Evolutionary conservation across 2,113 vertebrate species (phyloP).

Genomic region (Cyanocitta stelleri): DNA sequence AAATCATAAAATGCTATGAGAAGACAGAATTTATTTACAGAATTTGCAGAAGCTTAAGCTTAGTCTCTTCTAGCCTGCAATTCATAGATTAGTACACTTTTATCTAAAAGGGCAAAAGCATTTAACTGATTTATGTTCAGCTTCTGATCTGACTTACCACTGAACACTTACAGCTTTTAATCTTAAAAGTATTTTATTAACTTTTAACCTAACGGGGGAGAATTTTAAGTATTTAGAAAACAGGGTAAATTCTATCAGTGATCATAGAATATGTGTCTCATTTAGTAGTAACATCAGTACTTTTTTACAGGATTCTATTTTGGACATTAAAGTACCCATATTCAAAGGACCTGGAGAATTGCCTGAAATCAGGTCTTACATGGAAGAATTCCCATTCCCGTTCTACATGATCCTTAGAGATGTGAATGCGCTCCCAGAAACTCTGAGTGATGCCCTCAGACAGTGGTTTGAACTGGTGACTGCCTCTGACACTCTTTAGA

Average conservation of each 20-base stretch:
- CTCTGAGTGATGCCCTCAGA: conserved; percentile 90
- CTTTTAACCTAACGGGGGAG: neutral
- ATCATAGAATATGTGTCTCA: neutral
- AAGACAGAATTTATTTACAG: neutral
- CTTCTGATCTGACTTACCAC: neutral
- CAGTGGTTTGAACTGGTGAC: conserved; percentile 99
- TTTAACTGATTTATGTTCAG: neutral
- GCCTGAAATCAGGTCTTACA: conserved; percentile 95
- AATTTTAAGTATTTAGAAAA: neutral
- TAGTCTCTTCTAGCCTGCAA: neutral
- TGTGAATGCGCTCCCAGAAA: conserved; percentile 90
- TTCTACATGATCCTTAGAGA: conserved; percentile 95
- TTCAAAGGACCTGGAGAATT: conserved; percentile 90
- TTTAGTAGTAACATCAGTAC: neutral
- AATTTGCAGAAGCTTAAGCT: neutral
- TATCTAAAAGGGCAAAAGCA: neutral
- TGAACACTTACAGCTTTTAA: neutral
- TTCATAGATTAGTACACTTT: neutral
- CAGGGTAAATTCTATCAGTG: neutral
- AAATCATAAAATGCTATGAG: neutral
- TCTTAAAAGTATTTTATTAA: neutral
- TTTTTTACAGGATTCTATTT: conserved; percentile 86
- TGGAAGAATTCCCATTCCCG: conserved; percentile 98
- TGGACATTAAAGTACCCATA: conserved; percentile 97
- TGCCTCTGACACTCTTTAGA: conserved; percentile 72